A percentile compares a stretch with the other conserved stretches of the same genome.
Conservation (phyloP, 2,888 invertebrate genomes). For the Lepidocyrtinus sp. region DNA sequence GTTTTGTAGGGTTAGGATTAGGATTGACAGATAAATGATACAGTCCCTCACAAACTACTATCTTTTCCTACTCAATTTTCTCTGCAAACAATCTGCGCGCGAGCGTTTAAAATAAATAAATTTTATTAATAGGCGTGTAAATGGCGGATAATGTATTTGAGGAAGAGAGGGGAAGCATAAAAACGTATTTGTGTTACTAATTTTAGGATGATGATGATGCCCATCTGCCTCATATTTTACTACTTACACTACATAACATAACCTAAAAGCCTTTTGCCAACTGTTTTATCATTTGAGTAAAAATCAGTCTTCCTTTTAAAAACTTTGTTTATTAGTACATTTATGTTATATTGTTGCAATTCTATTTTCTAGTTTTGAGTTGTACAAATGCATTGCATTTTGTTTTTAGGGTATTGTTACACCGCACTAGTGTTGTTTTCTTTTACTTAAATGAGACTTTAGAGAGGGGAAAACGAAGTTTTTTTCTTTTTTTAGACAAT, state of each 20-base stretch:
- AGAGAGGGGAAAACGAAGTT: not conserved
- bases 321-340: not conserved
- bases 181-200: not conserved
- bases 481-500: slow-evolving; percentile 21
- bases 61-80: not conserved
- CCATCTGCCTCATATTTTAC: not conserved
- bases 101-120: not conserved
- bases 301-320: not conserved
- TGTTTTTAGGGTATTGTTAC: slow-evolving; percentile 48
- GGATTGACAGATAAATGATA: not conserved
- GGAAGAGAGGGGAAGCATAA: not conserved
- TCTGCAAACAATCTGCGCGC: too few species aligned
- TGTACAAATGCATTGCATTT: slow-evolving; percentile 12
- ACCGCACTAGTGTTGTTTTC: slow-evolving; percentile 27
- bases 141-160: not conserved
- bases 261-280: not conserved
- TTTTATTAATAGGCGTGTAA: not conserved
- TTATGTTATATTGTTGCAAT: not conserved
- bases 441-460: too few species aligned
- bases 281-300: not conserved
- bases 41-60: not conserved
- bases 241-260: not conserved
- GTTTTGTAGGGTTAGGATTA: not conserved
- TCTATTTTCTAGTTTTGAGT: not conserved
- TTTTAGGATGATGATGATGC: not conserved